These are phyloP conservation scores for Sinocyclocheilus grahami DNA, from an alignment of 2,113 vertebrate genomes.

Conservation along the genomic window DNA sequence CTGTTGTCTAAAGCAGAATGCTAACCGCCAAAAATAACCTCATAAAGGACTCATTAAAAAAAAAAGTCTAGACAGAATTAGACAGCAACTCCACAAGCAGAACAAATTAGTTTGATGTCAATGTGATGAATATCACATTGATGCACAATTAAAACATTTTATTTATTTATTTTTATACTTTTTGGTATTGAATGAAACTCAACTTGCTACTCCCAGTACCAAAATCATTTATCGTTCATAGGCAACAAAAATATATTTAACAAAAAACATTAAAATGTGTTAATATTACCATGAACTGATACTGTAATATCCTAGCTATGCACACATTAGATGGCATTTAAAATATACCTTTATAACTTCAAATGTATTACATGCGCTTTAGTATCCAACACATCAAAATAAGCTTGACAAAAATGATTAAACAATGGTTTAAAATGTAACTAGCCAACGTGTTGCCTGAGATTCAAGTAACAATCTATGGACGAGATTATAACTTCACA, in stretches of 20 bases:
- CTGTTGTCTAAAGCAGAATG: not conserved
- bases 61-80: not conserved
- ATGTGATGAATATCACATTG: not conserved
- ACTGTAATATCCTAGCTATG: too few species aligned
- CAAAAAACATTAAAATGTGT: not conserved
- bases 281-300: not conserved
- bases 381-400: too few species aligned
- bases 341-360: too few species aligned
- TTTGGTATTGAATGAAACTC: too few species aligned
- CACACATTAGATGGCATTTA: too few species aligned
- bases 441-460: too few species aligned
- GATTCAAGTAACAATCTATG: not conserved
- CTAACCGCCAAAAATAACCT: not conserved
- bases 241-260: not conserved
- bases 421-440: too few species aligned
- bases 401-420: too few species aligned
- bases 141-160: too few species aligned
- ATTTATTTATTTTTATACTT: not conserved
- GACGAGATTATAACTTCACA: not conserved
- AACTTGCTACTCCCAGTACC: too few species aligned
- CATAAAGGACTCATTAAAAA: not conserved
- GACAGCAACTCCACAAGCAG: not conserved
- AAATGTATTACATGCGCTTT: too few species aligned
- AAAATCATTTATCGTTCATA: not conserved
- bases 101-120: not conserved